Evolutionary conservation across 2,113 vertebrate species (phyloP).

Genomic region (rat (Rattus norvegicus)): GRCr8 NC_086037.1:11123001-11123500

Average conservation of each 20-base stretch:
- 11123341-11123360: not conserved
- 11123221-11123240: conserved; percentile 45
- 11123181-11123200: conserved; percentile 69
- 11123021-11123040: conserved; percentile 20
- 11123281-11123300: not conserved
- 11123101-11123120: conserved; percentile 77
- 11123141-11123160: conserved; percentile 62
- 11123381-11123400: not conserved
- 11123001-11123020: conserved; percentile 28
- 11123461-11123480: not conserved
- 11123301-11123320: not conserved
- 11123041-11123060: not conserved
- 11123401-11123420: not conserved
- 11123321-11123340: not conserved
- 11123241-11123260: conserved; percentile 40
- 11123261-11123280: not conserved
- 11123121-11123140: conserved; percentile 74
- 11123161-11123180: conserved; percentile 73
- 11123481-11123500: not conserved
- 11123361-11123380: not conserved
- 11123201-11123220: conserved; percentile 57
- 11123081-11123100: conserved; percentile 38
- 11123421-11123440: not conserved
- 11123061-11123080: conserved; percentile 8
- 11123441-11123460: not conserved